Conservation (phyloP, 2,113 vertebrate species). For the Procavia capensis region DNA sequence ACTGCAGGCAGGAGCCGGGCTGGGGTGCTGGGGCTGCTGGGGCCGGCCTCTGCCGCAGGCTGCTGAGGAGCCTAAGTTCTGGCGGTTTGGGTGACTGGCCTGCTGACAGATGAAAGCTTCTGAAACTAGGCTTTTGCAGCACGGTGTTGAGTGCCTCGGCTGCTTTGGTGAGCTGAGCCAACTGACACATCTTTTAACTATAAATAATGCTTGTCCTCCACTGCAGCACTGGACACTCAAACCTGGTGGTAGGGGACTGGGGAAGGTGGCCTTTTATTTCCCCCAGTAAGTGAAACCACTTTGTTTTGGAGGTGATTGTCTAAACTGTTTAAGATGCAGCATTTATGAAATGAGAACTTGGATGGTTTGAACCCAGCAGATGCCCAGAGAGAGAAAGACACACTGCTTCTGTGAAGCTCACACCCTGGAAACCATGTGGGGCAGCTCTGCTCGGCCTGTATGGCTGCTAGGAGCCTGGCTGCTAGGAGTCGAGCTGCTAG, state of each 20-base stretch:
- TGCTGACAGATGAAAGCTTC: conserved; percentile 45
- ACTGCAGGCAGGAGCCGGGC: neutral
- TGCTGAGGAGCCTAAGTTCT: conserved; percentile 2
- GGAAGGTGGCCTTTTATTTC: neutral
- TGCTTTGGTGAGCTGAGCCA: conserved; percentile 24
- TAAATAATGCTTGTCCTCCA: conserved; percentile 16
- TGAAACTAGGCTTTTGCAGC: neutral
- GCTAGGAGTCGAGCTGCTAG: too few species aligned
- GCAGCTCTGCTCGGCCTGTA: too few species aligned
- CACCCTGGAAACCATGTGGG: too few species aligned
- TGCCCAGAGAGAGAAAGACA: too few species aligned
- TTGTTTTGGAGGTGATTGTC: neutral
- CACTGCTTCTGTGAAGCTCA: too few species aligned
- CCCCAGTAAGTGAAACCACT: neutral
- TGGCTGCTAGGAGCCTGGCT: too few species aligned
- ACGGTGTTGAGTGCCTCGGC: neutral
- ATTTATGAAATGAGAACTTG: neutral
- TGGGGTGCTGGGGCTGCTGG: neutral
- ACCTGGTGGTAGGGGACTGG: neutral
- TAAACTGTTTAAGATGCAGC: neutral
- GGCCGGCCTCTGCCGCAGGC: neutral
- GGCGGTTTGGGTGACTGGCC: neutral
- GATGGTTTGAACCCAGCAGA: too few species aligned
- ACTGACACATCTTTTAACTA: conserved; percentile 19
- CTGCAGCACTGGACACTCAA: neutral